phyloP scores from a whole-genome alignment of 2,797 vertebrate species.

The Fundulus diaphanus region DNA sequence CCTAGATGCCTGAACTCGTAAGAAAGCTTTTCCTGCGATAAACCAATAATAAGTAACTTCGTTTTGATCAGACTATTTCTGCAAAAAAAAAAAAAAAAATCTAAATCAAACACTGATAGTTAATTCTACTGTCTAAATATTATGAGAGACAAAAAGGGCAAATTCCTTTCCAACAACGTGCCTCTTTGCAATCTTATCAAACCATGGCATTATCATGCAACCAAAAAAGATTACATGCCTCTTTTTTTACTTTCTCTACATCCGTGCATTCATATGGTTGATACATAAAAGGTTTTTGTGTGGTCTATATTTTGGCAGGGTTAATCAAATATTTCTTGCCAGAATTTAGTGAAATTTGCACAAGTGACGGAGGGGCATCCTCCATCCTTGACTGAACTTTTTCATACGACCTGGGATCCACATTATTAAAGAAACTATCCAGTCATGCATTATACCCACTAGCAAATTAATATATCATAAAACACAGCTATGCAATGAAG shows the following conservation, averaged over 20 bases:
- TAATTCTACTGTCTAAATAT: neutral
- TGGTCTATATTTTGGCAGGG: neutral
- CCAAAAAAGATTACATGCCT: neutral
- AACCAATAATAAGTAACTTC: neutral
- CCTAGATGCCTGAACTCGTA: neutral
- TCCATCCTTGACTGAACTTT: neutral
- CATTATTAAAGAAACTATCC: neutral
- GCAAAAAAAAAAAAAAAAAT: neutral
- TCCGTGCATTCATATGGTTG: neutral
- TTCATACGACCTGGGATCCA: neutral
- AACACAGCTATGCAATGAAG: neutral
- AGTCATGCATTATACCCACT: neutral
- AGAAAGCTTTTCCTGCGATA: neutral
- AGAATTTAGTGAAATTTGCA: neutral
- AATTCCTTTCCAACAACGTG: neutral
- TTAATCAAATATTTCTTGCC: neutral
- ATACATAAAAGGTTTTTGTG: neutral
- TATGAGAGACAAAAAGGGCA: neutral
- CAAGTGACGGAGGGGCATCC: neutral
- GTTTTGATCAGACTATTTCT: neutral
- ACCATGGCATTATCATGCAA: neutral
- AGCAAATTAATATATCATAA: neutral
- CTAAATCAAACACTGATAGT: neutral
- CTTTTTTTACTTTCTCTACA: neutral
- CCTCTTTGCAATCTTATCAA: neutral